Base-by-base conservation (phyloP, 2,888 invertebrate species). In the Diarsia brunnea region DNA sequence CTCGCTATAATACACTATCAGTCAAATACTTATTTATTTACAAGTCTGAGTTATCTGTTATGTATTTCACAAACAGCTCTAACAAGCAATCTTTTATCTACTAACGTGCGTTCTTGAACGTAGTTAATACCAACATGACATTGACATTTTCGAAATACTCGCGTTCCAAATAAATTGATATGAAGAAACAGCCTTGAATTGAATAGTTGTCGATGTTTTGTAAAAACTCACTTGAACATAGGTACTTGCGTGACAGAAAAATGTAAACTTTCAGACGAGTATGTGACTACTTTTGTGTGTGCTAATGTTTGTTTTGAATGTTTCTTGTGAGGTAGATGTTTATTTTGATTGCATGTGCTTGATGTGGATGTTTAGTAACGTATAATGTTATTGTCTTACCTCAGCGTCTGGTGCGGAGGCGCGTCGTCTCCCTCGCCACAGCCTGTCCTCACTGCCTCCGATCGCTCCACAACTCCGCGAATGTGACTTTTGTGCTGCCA, bases 401-500 rank as follows among this genome's bases (percentile, higher is more conserved):
- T 97, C 97, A 87, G 95, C 95, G 79, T 96, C 93, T 73, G 96
- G 95, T 49, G 96, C 96, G 19, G 95, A 96, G 5, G 96, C 96
- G n/a, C 96, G 91, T 68, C 96, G 90, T 80, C 96, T 91, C 53
- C 95, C 95, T 21, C 96, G 93, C 96, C 96, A 97, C 75, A 96
- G 88, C 45, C 97, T 94, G 74, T 97, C 97, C 84, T 97, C 97
- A 88, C 97, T 97, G 53, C 98, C 98, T 16, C 98, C 98, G 82
- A 98, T 98, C 82, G 98, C 98, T 19, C 98, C 98, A 92, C 98
- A 98, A 91, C 98, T 98, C 72, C 98, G 97, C 74, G 98, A 98
- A 87, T 98, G 97, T 89, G 98, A 98, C 89, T 98, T 98, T 83
- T 98, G 98, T 84, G 98, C 98, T 91, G 98, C 98, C 87, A 98